Conservation (phyloP, 2,888 invertebrate genomes). For the Polydrusus pterygomalis region DNA sequence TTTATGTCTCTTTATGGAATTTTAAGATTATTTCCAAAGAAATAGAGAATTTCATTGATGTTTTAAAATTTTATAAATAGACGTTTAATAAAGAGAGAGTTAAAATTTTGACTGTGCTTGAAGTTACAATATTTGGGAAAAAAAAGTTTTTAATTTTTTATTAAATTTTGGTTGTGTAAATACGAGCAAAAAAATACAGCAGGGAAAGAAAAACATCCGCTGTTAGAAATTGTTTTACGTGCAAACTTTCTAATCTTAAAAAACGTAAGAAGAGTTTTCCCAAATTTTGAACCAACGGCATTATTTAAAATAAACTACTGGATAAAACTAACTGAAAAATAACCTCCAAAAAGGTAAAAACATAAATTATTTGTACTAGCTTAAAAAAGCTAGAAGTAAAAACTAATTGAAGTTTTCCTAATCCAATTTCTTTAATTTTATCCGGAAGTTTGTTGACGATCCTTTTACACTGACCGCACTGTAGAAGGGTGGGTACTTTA, state of each 20-base stretch:
- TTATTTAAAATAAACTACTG: not conserved
- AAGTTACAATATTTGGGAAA: not conserved
- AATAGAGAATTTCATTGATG: no score
- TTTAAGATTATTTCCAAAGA: not conserved
- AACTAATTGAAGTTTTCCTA: no score
- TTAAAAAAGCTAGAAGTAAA: not conserved
- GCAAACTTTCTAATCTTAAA: not conserved
- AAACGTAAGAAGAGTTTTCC: not conserved
- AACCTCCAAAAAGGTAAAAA: no score
- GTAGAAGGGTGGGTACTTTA: slow-evolving; percentile 12
- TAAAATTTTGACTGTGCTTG: slow-evolving; percentile 2
- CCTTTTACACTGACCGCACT: not conserved
- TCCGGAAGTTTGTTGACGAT: not conserved
- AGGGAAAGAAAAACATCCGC: no score
- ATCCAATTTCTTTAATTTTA: not conserved
- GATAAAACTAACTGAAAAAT: not conserved
- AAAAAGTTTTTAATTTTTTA: no score
- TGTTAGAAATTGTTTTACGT: no score
- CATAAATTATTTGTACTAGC: no score
- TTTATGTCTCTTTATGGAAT: not conserved
- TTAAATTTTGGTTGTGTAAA: no score
- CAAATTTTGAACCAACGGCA: not conserved
- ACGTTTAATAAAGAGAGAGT: not conserved
- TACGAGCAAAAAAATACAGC: no score
- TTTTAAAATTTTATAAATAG: slow-evolving; percentile 4